These are phyloP conservation scores for Myiozetetes cayanensis DNA, from an alignment of 2,113 vertebrate genomes.

Conservation along the genomic window DNA sequence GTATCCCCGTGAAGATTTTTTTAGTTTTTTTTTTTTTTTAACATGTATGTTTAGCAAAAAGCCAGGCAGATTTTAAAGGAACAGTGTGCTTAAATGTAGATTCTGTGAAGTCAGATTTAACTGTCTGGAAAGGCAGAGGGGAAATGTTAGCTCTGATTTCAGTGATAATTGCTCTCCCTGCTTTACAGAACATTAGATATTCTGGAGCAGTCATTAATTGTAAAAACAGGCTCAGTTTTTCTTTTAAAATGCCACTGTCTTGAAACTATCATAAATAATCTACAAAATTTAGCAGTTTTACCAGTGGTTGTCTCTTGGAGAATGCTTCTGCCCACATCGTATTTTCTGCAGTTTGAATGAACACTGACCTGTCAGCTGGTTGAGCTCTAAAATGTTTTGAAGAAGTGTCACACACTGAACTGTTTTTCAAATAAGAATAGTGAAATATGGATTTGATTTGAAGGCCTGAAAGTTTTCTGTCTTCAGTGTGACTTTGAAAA, in stretches of 20 bases:
- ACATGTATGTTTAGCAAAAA: not conserved
- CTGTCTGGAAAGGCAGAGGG: not conserved
- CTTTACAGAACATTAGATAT: not conserved
- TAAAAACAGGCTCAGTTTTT: not conserved
- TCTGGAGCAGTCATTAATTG: not conserved
- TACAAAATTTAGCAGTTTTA: not conserved
- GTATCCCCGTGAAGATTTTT: not conserved
- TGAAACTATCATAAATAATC: not conserved
- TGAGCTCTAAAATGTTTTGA: not conserved
- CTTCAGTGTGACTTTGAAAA: not conserved
- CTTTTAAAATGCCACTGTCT: not conserved
- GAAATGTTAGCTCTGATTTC: not conserved
- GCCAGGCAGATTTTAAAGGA: not conserved
- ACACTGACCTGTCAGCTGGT: not conserved
- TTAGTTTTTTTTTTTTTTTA: not conserved
- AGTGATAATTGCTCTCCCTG: not conserved
- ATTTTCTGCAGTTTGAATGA: not conserved
- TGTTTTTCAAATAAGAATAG: not conserved
- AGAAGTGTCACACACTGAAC: not conserved
- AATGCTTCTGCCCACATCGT: not conserved
- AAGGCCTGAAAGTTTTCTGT: not conserved
- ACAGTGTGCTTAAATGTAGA: not conserved
- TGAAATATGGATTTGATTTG: not conserved
- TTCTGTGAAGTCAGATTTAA: not conserved
- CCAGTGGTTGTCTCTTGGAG: not conserved